Evolutionary conservation across 2,888 invertebrate genomes (phyloP), one percentile per base, ranked within the genome.

Genomic region (Andrena hattorfiana): DNA sequence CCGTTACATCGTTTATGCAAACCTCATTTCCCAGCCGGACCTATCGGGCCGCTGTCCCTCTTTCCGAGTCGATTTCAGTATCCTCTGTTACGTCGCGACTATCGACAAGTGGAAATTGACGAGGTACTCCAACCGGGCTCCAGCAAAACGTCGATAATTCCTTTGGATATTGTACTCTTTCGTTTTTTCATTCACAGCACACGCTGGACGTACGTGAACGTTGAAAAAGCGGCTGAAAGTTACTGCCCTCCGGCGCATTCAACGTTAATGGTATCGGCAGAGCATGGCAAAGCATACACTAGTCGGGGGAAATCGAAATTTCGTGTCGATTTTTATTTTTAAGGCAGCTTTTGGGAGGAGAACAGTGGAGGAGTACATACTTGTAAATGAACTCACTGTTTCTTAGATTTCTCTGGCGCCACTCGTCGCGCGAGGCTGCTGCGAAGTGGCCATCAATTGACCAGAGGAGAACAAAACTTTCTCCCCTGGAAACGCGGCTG

Each of bases 1-100:
- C n/a, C 60, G 26, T 72, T 67, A 62, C 42, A 35, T 75, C 56
- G 8, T 73, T 80, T 80, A 74, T 79, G 71, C 56, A 69, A 75
- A 75, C 49, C 60, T 72, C 74, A 42, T 71, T 70, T 73, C 32
- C 69, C 10, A 13, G n/a, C 0, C 26, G n/a, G 7, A 64, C 35
- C 20, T 32, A 48, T 56, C 54, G 16, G 13, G 7, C 32, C 13
- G 20, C 13, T 63, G 16, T 70, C 42, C 6, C 28, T 30, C n/a
- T 69, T 42, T 49, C n/a, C 56, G 0, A 23, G 8, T 68, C 60
- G 13, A 56, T 30, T 62, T 26, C 51, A 5, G 7, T 1, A n/a
- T 26, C 32, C 48, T 35, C n/a, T 13, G 32, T 56, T 54, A 10
- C 54, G 23, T 20, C 56, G 10, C 13, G 8, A 26, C 23, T n/a